Evolutionary conservation across 1,140 invertebrate genomes (phyloP).

Genomic region (Adelges cooleyi): DNA sequence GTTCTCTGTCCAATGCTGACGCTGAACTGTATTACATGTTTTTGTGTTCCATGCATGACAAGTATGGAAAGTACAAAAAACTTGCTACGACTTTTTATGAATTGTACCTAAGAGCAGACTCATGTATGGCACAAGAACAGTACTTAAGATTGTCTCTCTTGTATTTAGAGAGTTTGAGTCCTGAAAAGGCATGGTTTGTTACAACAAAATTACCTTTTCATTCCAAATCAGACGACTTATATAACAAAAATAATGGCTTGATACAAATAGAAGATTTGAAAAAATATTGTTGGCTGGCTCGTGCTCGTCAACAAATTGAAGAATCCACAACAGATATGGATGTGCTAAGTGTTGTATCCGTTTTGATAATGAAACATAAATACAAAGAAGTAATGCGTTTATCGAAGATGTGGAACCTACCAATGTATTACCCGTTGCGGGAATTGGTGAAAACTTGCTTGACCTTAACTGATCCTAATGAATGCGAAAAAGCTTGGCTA

Average conservation of each 20-base stretch:
- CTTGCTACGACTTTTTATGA: slow-evolving; percentile 19
- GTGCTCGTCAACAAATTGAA: slow-evolving; percentile 13
- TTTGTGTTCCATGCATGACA: slow-evolving; percentile 20
- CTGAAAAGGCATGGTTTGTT: slow-evolving; percentile 21
- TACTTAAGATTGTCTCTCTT: slow-evolving; percentile 19
- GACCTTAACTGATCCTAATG: background rate
- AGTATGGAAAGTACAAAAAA: slow-evolving; percentile 15
- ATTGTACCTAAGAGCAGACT: slow-evolving; percentile 6
- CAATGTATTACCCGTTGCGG: slow-evolving; percentile 3
- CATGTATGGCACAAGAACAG: slow-evolving; percentile 3
- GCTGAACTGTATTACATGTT: slow-evolving; percentile 14
- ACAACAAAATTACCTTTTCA: background rate
- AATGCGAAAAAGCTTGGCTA: slow-evolving; percentile 11
- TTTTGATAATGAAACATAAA: slow-evolving; percentile 21
- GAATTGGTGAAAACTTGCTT: slow-evolving; percentile 19
- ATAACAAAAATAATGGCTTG: background rate
- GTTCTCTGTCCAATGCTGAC: slow-evolving; percentile 11
- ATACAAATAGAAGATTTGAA: background rate
- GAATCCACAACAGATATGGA: slow-evolving; percentile 7
- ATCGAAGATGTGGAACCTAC: slow-evolving; percentile 17
- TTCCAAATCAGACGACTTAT: background rate
- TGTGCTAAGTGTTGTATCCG: background rate
- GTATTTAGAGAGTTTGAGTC: background rate
- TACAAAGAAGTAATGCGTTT: slow-evolving; percentile 17
- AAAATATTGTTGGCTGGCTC: slow-evolving; percentile 18